Evolutionary conservation across 2,888 invertebrate genomes (phyloP), one percentile per base, ranked within the genome.

Genomic region (Philhelius pedissequus): DNA sequence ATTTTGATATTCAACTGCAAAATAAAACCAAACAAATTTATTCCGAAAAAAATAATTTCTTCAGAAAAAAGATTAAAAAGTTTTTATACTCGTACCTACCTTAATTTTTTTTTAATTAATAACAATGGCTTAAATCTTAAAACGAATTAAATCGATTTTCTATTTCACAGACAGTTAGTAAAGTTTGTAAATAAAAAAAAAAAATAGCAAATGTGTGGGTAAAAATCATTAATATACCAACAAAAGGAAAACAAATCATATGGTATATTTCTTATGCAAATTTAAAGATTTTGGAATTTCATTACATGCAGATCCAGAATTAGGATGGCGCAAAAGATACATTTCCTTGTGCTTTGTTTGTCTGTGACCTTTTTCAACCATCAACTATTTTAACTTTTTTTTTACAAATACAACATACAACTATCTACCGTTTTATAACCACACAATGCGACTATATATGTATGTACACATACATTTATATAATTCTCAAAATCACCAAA

Each of bases 211-310:
- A 3, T 38, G n/a, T 20, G 3, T 35, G 38, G 58, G 30, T 32
- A n/a, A n/a, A n/a, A n/a, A n/a, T 2, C 13, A 3, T 54, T 54
- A 11, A 20, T 45, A 5, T 48, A 20, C 2, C 1, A 11, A 4
- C 13, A 78, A 56, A 35, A 74, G 64, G 69, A 40, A 64, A 56
- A 69, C 74, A 78, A 32, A 69, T n/a, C n/a, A 78, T 69, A 74
- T 78, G 68, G 62, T 82, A 22, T 48, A 43, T 82, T 73, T 78
- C 35, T 43, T 78, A 82, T 78, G 82, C 62, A 73, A 82, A 82
- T 82, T 68, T 32, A 56, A 48, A 68, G 54, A 78, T 82, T 83
- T 74, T 35, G 64, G 78, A 83, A 83, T 83, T 83, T 78, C 78
- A 78, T 83, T 78, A 78, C 74, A 78, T 45, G 52, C 15, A 11